phyloP scores from a whole-genome alignment of 2,797 vertebrate species.

The Lithobates sylvaticus region DNA sequence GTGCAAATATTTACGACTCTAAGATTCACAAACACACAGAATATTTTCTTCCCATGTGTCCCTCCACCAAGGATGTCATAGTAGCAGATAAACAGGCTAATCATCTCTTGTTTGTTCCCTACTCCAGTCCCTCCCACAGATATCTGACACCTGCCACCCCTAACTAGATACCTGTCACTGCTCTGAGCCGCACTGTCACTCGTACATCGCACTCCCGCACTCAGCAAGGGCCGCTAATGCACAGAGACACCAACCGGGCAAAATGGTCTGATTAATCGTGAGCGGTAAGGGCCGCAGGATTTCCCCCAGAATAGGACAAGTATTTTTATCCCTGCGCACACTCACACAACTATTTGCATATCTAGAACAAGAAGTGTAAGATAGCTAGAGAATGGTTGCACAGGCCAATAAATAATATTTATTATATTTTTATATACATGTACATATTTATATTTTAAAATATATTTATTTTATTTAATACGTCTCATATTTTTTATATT shows the following conservation, averaged over 20 bases:
- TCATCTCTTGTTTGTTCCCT: constrained; percentile 25
- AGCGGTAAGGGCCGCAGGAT: constrained; percentile 40
- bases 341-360: constrained; percentile 19
- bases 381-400: neutral
- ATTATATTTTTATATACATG: too few species aligned
- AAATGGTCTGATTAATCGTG: constrained; percentile 56
- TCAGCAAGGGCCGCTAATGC: neutral
- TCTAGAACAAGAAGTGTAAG: neutral
- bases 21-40: too few species aligned
- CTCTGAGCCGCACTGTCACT: constrained; percentile 10
- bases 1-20: too few species aligned
- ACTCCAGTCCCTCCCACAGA: constrained; percentile 31
- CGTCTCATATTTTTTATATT: too few species aligned
- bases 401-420: neutral
- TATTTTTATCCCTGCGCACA: constrained; percentile 31
- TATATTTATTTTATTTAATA: too few species aligned
- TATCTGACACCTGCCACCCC: constrained; percentile 43
- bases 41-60: neutral
- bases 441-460: too few species aligned
- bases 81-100: constrained; percentile 30
- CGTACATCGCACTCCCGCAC: neutral
- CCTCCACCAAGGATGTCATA: constrained; percentile 1
- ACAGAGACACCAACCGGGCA: constrained; percentile 3
- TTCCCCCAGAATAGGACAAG: neutral
- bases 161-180: constrained; percentile 27